Evolutionary conservation across 2,888 invertebrate genomes (phyloP), one percentile per base, ranked within the genome.

Genomic region (Agrochola macilenta): DNA sequence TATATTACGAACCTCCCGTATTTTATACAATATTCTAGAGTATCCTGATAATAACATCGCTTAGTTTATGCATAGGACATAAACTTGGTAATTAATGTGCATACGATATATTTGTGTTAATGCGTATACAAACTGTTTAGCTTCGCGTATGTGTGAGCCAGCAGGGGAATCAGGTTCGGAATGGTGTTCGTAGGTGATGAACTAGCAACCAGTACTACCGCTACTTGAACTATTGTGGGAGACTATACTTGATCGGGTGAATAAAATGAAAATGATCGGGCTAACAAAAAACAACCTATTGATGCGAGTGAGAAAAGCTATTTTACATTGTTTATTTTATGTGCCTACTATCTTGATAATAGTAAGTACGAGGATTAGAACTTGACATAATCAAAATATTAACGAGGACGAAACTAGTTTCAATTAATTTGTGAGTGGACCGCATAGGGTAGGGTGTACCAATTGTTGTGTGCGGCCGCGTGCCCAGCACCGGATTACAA

Each of bases 401-500:
- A 90, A 89, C 89, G 90, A 93, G 92, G 91, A 92, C 92, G 91
- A 91, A 91, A 91, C 91, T 89, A 90, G 90, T 92, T 92, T 91
- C 92, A 93, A 94, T 95, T 94, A 95, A 94, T 95, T 93, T 92
- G 88, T 89, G 81, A 83, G 81, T 83, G 88, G 89, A 81, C 74
- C 81, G 70, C 78, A 68, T 88, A 85, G 91, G 87, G 90, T 91
- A 89, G 93, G 93, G 94, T 92, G 92, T 91, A 92, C 91, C 93
- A 91, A 93, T 94, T 93, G 93, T 93, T 90, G 90, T 88, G 89
- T 87, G 87, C 87, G 91, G 92, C 91, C 94, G 93, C 93, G 91
- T 93, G 94, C 92, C 92, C 93, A 87, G 90, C 87, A 78, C 85
- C 90, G 93, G 94, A 94, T 94, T 94, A 94, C 94, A 93, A 94